These are phyloP conservation scores for Pedetes capensis DNA, from an alignment of 2,113 vertebrate genomes.

Conservation along the genomic window DNA sequence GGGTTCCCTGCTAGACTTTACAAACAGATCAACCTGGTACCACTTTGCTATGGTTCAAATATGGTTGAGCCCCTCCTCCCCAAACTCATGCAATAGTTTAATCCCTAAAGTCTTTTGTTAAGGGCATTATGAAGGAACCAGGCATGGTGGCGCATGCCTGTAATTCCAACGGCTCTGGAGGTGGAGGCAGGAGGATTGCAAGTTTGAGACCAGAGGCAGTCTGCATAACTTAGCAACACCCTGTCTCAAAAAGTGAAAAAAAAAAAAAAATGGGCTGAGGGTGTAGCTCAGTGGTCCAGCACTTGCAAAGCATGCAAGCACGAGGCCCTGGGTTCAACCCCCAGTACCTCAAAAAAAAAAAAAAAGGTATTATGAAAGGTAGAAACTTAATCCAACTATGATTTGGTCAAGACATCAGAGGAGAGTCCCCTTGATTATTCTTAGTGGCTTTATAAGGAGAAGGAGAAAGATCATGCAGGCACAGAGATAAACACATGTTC, in stretches of 20 bases:
- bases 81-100: neutral
- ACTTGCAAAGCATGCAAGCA: no score
- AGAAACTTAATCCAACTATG: neutral
- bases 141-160: no score
- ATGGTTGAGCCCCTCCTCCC: neutral
- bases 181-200: no score
- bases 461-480: neutral
- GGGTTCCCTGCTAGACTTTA: neutral
- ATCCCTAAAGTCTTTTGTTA: neutral
- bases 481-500: neutral
- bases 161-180: no score
- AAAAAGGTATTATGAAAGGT: neutral
- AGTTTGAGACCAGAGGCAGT: no score
- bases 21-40: neutral
- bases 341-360: no score
- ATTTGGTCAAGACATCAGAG: neutral
- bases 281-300: no score
- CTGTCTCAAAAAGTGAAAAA: no score
- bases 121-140: neutral
- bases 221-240: no score
- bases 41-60: neutral
- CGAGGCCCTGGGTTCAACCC: no score
- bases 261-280: no score
- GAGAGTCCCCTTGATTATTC: neutral
- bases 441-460: neutral